Conservation (phyloP, 92 coral and sea anemone species). For the Chrysogorgia sp. region DNA sequence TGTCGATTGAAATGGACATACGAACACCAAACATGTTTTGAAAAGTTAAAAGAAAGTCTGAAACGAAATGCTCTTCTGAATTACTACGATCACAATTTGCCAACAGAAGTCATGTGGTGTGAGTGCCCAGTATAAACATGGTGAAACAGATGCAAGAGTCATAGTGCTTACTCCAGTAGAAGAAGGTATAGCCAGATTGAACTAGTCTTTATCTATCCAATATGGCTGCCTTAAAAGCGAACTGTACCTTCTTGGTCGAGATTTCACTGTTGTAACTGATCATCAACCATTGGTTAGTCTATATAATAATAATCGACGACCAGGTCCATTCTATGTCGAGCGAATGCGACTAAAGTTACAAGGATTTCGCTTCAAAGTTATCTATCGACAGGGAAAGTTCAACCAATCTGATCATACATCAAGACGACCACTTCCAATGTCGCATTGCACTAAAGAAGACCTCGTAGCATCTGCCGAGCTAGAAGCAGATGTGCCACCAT, state of each 20-base stretch:
- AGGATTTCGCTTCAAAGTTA: conserved; percentile 13
- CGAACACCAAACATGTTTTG: neutral
- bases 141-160: neutral
- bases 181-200: conserved; percentile 21
- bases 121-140: conserved; percentile 1
- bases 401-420: conserved; percentile 27
- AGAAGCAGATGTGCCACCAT: neutral
- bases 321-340: conserved; percentile 18
- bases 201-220: neutral
- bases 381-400: neutral
- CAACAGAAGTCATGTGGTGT: neutral
- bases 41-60: neutral
- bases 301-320: conserved; percentile 17
- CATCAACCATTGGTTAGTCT: conserved; percentile 19
- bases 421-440: conserved; percentile 21
- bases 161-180: conserved; percentile 7
- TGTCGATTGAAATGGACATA: conserved; percentile 6
- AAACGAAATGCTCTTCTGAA: neutral
- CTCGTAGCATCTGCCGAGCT: conserved; percentile 11
- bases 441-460: conserved; percentile 5
- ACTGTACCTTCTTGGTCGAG: conserved; percentile 8
- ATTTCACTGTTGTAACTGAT: conserved; percentile 5
- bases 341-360: conserved; percentile 22
- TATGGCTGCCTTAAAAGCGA: conserved; percentile 5
- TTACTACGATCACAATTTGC: neutral